These are phyloP conservation scores for Cyaniris semiargus DNA, from an alignment of 2,888 invertebrate species.

Conservation along the genomic window DNA sequence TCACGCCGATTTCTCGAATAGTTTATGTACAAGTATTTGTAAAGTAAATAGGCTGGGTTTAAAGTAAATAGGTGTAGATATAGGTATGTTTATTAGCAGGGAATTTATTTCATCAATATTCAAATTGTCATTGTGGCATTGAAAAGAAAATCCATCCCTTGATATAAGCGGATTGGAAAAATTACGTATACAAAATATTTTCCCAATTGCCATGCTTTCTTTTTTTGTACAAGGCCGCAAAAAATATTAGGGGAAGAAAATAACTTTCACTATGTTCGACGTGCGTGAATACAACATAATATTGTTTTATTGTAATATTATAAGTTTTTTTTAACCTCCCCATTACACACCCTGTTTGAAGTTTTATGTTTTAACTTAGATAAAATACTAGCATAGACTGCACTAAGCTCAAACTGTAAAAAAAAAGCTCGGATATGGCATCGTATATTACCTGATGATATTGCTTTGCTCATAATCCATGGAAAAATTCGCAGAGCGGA, in stretches of 20 bases:
- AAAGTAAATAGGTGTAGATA: too few species aligned
- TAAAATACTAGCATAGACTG: background rate
- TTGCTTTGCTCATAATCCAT: constrained; percentile 49
- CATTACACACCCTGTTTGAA: background rate
- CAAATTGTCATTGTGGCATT: background rate
- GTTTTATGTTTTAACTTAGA: background rate
- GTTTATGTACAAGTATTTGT: too few species aligned
- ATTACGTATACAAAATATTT: background rate
- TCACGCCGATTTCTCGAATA: too few species aligned
- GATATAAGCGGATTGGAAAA: background rate
- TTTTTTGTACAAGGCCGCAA: background rate
- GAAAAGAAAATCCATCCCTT: background rate
- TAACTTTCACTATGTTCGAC: background rate
- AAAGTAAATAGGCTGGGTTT: too few species aligned
- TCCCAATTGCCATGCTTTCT: background rate
- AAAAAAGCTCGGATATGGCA: constrained; percentile 3
- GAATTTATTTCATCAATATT: background rate
- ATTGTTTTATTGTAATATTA: background rate
- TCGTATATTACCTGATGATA: constrained; percentile 36
- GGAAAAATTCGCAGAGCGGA: constrained; percentile 45
- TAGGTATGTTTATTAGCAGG: too few species aligned
- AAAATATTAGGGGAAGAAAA: background rate
- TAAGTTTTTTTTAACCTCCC: background rate
- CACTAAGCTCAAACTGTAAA: background rate
- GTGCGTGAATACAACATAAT: background rate